A percentile compares a stretch with the other conserved stretches of the same genome.
phyloP scores from a whole-genome alignment of 2,113 vertebrate species.

The Alces alces region DNA sequence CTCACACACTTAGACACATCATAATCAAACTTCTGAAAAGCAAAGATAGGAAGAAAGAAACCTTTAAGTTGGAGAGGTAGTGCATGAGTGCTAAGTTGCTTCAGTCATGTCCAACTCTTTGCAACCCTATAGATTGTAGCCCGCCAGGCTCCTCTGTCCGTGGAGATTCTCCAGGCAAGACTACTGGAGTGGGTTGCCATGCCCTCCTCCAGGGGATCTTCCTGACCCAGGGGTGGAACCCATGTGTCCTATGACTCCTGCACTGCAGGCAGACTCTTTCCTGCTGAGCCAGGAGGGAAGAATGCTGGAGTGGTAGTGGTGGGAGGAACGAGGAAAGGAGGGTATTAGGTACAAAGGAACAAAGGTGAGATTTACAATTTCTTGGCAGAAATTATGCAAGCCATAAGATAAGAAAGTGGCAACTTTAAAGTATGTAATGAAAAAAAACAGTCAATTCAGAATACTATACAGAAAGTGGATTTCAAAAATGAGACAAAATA shows the following conservation, averaged over 20 bases:
- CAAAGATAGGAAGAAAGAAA: not conserved
- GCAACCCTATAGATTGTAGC: not conserved
- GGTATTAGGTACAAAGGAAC: not conserved
- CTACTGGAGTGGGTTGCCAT: not conserved
- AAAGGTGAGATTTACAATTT: not conserved
- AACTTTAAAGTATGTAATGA: not conserved
- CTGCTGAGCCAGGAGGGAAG: not conserved
- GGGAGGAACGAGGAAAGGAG: not conserved
- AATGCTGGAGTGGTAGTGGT: rapidly evolving
- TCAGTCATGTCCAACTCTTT: not conserved
- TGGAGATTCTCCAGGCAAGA: not conserved
- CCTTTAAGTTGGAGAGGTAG: not conserved
- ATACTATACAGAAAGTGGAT: not conserved
- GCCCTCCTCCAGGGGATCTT: not conserved
- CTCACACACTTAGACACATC: not conserved
- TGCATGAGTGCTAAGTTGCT: not conserved
- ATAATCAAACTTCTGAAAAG: not conserved
- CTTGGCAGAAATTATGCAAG: not conserved
- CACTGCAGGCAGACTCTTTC: not conserved
- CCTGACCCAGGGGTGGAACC: not conserved
- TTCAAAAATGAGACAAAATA: not conserved
- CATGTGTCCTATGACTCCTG: not conserved
- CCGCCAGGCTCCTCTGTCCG: not conserved
- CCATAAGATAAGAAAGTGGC: not conserved
- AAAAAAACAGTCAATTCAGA: not conserved